Evolutionary conservation across 1,140 invertebrate genomes (phyloP), one percentile per base, ranked within the genome.

Genomic region (Prorops nasuta): DNA sequence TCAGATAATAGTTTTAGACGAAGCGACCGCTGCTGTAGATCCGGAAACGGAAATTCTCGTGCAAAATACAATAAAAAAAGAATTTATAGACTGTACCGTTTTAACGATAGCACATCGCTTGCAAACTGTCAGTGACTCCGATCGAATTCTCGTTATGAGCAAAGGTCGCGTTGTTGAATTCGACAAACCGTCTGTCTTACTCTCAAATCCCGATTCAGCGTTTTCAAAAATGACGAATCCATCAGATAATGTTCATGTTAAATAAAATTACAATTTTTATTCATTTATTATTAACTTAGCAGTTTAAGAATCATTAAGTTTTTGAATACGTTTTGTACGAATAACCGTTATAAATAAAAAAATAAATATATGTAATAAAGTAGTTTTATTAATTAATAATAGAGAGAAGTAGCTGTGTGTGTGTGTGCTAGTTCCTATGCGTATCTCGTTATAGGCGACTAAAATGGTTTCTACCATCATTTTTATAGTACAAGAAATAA

Each of bases 11-110:
- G 64, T 88, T 15, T 51, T 89, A 22, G 86, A 89, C 64, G 86
- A 88, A 72, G 86, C 86, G 3, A 86, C 85, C 2, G 83, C 84
- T 24, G 73, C 82, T 4, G 78, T 87, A 3, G 85, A 87, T 68
- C 72, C 68, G 3, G 71, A 78, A 58, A 78, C 78, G 1, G 77
- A 78, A 51, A 47, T 55, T 12, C 50, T 69, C 3, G 66, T 80
- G 15, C 71, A 79, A 21, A 64, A 53, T 15, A 76, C 77, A 3
- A 72, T 81, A 37, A 56, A 72, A 36, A 56, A 67, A 2, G 73
- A 76, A 48, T 79, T 81, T 44, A 47, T 53, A 15, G 47, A 73
- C 28, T 78, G 76, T 34, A 87, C 86, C 0, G 79, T 86, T 10
- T 59, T 88, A 2, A 84, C 83, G 2, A 83, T 87, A 43, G 85